A percentile compares a stretch with the other conserved stretches of the same genome.
phyloP scores from a whole-genome alignment of 1,140 invertebrate species.

The Bicyclus anynana region DNA sequence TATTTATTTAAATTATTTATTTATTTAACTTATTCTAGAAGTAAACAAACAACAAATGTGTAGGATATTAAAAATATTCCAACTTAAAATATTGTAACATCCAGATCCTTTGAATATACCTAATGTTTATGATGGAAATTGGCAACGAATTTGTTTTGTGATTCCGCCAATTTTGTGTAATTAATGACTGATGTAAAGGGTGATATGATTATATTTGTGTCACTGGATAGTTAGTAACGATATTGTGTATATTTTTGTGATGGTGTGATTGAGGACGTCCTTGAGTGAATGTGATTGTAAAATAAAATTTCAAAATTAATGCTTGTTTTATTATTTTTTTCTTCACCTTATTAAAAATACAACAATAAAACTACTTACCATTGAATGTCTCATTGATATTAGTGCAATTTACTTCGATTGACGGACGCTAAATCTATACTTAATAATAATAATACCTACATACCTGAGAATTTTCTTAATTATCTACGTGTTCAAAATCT shows the following conservation, averaged over 20 bases:
- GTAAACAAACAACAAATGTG: constrained; percentile 28
- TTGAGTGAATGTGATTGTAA: constrained; percentile 70
- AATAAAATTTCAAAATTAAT: constrained; percentile 58
- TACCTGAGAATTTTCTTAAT: too few species aligned
- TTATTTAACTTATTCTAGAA: constrained; percentile 72
- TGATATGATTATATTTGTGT: constrained; percentile 69
- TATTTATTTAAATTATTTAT: constrained; percentile 75
- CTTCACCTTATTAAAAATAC: not conserved
- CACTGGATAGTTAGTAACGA: constrained; percentile 65
- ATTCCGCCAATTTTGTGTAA: constrained; percentile 47
- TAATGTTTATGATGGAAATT: constrained; percentile 35
- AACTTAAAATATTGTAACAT: constrained; percentile 10
- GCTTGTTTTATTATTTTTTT: constrained; percentile 16
- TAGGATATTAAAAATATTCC: constrained; percentile 25
- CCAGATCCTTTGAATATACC: constrained; percentile 23
- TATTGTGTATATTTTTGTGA: constrained; percentile 64
- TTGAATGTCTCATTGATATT: too few species aligned
- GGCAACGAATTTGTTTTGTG: constrained; percentile 31
- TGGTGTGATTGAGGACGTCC: constrained; percentile 73
- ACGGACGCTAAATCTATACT: too few species aligned
- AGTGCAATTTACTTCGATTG: too few species aligned
- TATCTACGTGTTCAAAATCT: too few species aligned
- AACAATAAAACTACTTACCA: too few species aligned
- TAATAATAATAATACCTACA: too few species aligned
- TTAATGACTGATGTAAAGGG: constrained; percentile 72